Percentiles rank a stretch among this genome's conserved stretches.
phyloP scores from a whole-genome alignment of 2,888 invertebrate species.

The Sesia bembeciformis region DNA sequence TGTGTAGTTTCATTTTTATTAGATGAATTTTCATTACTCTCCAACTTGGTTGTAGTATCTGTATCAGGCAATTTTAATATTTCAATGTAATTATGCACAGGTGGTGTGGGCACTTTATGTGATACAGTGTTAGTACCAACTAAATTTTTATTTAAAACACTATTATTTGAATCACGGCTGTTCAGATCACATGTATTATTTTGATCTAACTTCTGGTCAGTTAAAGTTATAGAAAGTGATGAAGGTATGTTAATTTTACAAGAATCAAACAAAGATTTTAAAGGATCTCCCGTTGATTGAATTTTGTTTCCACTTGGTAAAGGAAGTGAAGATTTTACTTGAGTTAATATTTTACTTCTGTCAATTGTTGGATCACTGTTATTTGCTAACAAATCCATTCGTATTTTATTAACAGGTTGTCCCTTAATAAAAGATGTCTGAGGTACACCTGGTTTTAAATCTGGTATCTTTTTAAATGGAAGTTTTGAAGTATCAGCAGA shows the following conservation, averaged over 20 bases:
- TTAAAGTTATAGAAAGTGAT: slow-evolving; percentile 86
- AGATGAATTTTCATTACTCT: too few relatives aligned
- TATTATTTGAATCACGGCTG: slow-evolving; percentile 43
- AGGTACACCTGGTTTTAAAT: slow-evolving; percentile 52
- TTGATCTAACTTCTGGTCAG: slow-evolving; percentile 76
- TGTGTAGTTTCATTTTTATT: too few relatives aligned
- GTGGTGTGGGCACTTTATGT: slow-evolving; percentile 62
- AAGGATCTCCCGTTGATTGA: slow-evolving; percentile 56
- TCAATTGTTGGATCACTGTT: slow-evolving; percentile 68
- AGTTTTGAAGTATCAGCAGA: slow-evolving; percentile 19
- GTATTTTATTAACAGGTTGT: slow-evolving; percentile 44
- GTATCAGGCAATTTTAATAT: slow-evolving; percentile 76
- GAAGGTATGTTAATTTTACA: slow-evolving; percentile 86
- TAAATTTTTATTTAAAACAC: slow-evolving; percentile 48
- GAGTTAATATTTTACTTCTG: slow-evolving; percentile 60
- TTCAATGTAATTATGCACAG: slow-evolving; percentile 77
- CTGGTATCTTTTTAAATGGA: slow-evolving; percentile 54
- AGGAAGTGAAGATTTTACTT: slow-evolving; percentile 54
- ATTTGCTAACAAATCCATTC: slow-evolving; percentile 65
- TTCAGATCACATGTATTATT: slow-evolving; percentile 34
- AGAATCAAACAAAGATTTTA: slow-evolving; percentile 77
- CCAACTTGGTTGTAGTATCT: slow-evolving; percentile 34
- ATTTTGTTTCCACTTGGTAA: slow-evolving; percentile 21
- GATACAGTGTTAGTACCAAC: slow-evolving; percentile 31
- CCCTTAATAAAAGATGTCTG: slow-evolving; percentile 37